Evolutionary conservation across 2,888 invertebrate species (phyloP).

Genomic region (Epinotia demarniana): DNA sequence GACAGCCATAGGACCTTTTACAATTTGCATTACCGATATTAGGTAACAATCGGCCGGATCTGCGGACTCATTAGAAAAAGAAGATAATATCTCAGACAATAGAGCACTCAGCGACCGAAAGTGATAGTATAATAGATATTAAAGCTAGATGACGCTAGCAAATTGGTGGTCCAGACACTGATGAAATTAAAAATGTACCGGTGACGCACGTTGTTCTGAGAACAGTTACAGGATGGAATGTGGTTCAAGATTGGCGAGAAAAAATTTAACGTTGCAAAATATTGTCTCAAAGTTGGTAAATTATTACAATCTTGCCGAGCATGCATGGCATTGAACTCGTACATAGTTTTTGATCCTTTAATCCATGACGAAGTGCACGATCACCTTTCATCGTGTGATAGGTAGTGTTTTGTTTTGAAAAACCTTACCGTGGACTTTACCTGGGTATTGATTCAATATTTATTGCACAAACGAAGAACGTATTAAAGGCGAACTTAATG

Average conservation of each 20-base stretch:
- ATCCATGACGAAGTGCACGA: too few species aligned
- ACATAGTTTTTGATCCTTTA: too few species aligned
- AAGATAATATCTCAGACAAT: slow-evolving; percentile 79
- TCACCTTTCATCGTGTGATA: too few species aligned
- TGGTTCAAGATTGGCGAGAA: slow-evolving; percentile 19
- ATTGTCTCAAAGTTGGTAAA: not conserved
- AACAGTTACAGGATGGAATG: slow-evolving; percentile 34
- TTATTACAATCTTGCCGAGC: not conserved
- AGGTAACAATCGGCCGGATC: slow-evolving; percentile 80
- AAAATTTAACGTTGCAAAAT: slow-evolving; percentile 2
- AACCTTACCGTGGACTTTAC: too few species aligned
- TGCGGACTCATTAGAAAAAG: slow-evolving; percentile 78
- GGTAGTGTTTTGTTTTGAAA: too few species aligned
- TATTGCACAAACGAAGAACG: too few species aligned
- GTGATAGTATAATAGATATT: slow-evolving; percentile 80
- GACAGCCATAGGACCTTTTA: slow-evolving; percentile 3
- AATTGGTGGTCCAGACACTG: slow-evolving; percentile 68
- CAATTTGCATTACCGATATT: slow-evolving; percentile 53
- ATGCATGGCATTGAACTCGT: not conserved
- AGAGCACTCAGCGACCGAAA: slow-evolving; percentile 78
- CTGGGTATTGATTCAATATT: too few species aligned
- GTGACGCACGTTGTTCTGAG: slow-evolving; percentile 46
- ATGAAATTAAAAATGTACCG: slow-evolving; percentile 50
- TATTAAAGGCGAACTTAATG: too few species aligned
- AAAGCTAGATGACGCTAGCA: slow-evolving; percentile 69